A percentile compares a stretch with the other conserved stretches of the same genome.
Evolutionary conservation across 2,888 invertebrate genomes (phyloP).

Genomic region (Nephrotoma appendiculata): DNA sequence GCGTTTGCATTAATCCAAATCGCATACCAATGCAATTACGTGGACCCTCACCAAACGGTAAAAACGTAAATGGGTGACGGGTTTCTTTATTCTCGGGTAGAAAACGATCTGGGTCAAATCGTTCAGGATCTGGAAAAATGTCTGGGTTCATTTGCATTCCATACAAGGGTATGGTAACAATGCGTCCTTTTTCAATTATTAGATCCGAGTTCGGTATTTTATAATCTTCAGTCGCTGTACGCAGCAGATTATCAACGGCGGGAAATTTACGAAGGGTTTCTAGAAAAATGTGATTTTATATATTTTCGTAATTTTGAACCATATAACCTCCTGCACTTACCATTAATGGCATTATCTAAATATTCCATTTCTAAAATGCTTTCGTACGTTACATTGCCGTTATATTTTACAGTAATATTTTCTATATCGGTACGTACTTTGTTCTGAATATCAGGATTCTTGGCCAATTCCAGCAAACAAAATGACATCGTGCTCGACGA

Average conservation of each 20-base stretch:
- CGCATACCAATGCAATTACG: slow-evolving; percentile 27
- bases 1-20: slow-evolving; percentile 26
- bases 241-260: slow-evolving; percentile 28
- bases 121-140: slow-evolving; percentile 24
- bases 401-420: slow-evolving; percentile 21
- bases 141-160: slow-evolving; percentile 24
- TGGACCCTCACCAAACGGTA: slow-evolving; percentile 27
- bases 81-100: slow-evolving; percentile 15
- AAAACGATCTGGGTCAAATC: slow-evolving; percentile 27
- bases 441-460: slow-evolving; percentile 27
- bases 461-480: slow-evolving; percentile 30
- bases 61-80: slow-evolving; percentile 20
- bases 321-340: slow-evolving; percentile 15
- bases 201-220: slow-evolving; percentile 16
- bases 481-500: slow-evolving; percentile 30
- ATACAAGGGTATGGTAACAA: slow-evolving; percentile 17
- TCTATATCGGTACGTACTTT: slow-evolving; percentile 27
- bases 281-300: slow-evolving; percentile 22
- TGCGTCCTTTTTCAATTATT: slow-evolving; percentile 17
- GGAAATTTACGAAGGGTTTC: slow-evolving; percentile 33
- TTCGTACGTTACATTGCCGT: slow-evolving; percentile 29
- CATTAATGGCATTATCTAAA: slow-evolving; percentile 30
- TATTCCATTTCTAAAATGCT: slow-evolving; percentile 31
- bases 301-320: neutral
- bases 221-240: slow-evolving; percentile 27